Evolutionary conservation across 2,797 vertebrate species (phyloP).

Genomic region (Tarsius wallacei): DNA sequence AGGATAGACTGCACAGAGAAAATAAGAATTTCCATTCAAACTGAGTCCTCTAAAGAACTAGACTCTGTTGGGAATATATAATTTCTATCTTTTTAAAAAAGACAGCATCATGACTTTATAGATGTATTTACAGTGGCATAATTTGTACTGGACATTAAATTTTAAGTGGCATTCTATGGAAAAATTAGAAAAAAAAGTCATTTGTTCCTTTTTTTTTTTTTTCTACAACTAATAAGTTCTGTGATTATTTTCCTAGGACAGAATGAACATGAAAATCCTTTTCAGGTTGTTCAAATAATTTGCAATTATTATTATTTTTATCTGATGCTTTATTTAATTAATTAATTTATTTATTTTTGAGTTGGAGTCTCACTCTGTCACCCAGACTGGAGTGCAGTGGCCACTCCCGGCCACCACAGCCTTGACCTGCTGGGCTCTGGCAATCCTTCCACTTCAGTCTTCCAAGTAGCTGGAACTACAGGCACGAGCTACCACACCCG

Average conservation of each 20-base stretch:
- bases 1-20: not conserved
- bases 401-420: too few species aligned
- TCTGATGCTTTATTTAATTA: not conserved
- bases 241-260: not conserved
- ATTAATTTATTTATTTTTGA: too few species aligned
- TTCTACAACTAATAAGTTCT: conserved; percentile 49
- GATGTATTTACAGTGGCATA: not conserved
- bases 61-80: not conserved
- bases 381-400: too few species aligned
- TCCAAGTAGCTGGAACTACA: too few species aligned
- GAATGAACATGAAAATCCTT: not conserved
- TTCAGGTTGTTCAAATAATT: not conserved
- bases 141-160: not conserved
- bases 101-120: not conserved
- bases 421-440: too few species aligned
- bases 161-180: not conserved
- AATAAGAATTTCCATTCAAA: not conserved
- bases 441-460: too few species aligned
- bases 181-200: not conserved
- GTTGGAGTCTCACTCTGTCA: too few species aligned
- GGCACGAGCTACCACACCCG: too few species aligned
- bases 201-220: conserved; percentile 2
- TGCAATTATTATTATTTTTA: conserved; percentile 29
- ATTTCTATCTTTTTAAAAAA: not conserved
- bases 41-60: not conserved